A percentile compares a stretch with the other conserved stretches of the same genome.
phyloP scores from a whole-genome alignment of 2,797 vertebrate species.

The Euthynnus affinis region DNA sequence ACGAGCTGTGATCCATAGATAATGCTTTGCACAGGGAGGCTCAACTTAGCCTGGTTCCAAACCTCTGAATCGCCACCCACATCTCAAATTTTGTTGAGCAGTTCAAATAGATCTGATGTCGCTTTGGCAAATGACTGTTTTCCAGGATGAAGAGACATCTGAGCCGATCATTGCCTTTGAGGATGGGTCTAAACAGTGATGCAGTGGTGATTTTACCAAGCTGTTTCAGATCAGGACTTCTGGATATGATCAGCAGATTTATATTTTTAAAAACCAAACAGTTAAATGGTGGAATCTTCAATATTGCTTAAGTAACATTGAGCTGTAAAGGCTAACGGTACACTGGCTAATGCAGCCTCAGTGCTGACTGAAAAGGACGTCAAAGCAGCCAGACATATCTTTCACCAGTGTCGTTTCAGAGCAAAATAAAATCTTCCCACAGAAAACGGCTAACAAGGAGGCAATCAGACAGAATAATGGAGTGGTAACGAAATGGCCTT shows the following conservation, averaged over 20 bases:
- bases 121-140: slow-evolving; percentile 27
- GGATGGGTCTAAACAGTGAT: not conserved
- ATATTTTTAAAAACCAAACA: not conserved
- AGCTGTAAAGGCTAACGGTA: not conserved
- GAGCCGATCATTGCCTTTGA: slow-evolving; percentile 10
- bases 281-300: not conserved
- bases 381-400: slow-evolving; percentile 35
- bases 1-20: slow-evolving; percentile 82
- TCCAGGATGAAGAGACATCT: slow-evolving; percentile 25
- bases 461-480: slow-evolving; percentile 65
- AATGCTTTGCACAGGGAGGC: slow-evolving; percentile 75
- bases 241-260: not conserved
- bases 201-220: not conserved
- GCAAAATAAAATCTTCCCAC: slow-evolving; percentile 54
- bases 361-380: slow-evolving; percentile 22
- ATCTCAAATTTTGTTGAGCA: slow-evolving; percentile 56
- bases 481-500: slow-evolving; percentile 54
- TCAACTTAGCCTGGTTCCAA: slow-evolving; percentile 60
- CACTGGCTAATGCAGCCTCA: not conserved
- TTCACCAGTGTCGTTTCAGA: slow-evolving; percentile 26
- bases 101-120: slow-evolving; percentile 49
- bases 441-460: slow-evolving; percentile 49
- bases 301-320: not conserved
- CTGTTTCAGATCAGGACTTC: not conserved
- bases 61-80: slow-evolving; percentile 42